Percentiles rank a stretch among this genome's conserved stretches.
Evolutionary conservation across 2,888 invertebrate species (phyloP).

Genomic region (Orthosia gothica): DNA sequence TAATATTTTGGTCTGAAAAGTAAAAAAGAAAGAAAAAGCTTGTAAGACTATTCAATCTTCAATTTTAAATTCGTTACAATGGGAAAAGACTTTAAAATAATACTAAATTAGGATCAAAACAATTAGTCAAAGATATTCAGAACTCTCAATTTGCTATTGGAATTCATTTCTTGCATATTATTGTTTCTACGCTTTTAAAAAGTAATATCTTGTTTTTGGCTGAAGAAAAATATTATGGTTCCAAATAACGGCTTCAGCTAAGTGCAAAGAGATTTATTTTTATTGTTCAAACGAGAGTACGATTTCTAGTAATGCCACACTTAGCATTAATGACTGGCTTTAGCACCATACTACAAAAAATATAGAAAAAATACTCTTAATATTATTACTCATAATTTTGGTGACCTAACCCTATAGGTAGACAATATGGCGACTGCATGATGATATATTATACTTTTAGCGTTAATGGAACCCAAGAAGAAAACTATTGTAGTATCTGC

Average conservation of each 20-base stretch:
- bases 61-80: too few relatives aligned
- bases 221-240: slow-evolving; percentile 6
- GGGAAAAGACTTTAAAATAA: too few relatives aligned
- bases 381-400: slow-evolving; percentile 8
- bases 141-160: neutral
- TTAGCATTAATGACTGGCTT: slow-evolving; percentile 25
- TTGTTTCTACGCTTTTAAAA: neutral
- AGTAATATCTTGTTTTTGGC: neutral
- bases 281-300: slow-evolving; percentile 16
- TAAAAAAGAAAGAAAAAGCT: too few relatives aligned
- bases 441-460: slow-evolving; percentile 64
- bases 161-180: neutral
- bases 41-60: too few relatives aligned
- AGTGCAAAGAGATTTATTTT: slow-evolving; percentile 39
- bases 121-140: neutral
- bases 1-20: too few relatives aligned
- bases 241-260: slow-evolving; percentile 14
- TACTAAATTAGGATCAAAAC: neutral
- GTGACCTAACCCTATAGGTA: slow-evolving; percentile 14
- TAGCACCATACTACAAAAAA: slow-evolving; percentile 5
- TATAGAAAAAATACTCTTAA: slow-evolving; percentile 19
- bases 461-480: slow-evolving; percentile 52
- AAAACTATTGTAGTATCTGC: slow-evolving; percentile 44
- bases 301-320: slow-evolving; percentile 26
- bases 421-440: slow-evolving; percentile 47